Evolutionary conservation across 2,797 vertebrate species (phyloP).

Genomic region (Phrynocephalus vlangalii): DNA sequence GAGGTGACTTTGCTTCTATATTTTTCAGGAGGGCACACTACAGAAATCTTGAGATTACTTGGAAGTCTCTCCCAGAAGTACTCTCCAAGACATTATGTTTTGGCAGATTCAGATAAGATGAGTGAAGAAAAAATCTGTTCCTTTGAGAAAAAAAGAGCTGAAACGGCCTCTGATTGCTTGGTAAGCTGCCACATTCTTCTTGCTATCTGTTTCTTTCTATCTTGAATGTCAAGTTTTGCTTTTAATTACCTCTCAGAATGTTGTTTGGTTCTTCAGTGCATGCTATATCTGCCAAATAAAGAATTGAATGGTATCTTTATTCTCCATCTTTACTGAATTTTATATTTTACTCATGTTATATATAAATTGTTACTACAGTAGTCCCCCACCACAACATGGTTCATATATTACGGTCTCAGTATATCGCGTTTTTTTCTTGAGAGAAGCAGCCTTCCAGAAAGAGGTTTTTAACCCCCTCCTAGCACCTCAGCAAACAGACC

Average conservation of each 20-base stretch:
- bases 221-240: neutral
- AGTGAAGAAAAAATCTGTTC: constrained; percentile 89
- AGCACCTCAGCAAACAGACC: too few relatives aligned
- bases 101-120: constrained; percentile 92
- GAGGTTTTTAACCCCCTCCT: too few relatives aligned
- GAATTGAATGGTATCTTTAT: neutral
- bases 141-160: constrained; percentile 81
- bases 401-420: too few relatives aligned
- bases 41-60: constrained; percentile 91
- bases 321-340: neutral
- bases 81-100: constrained; percentile 87
- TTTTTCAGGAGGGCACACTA: constrained; percentile 90
- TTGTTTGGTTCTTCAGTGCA: constrained; percentile 2
- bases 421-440: too few relatives aligned
- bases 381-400: too few relatives aligned
- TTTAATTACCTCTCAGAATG: constrained; percentile 24
- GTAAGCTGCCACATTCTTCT: constrained; percentile 73
- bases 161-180: constrained; percentile 65
- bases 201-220: neutral
- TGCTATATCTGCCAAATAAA: neutral
- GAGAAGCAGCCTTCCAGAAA: too few relatives aligned
- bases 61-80: constrained; percentile 84
- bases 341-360: neutral
- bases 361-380: too few relatives aligned
- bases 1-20: constrained; percentile 24